Base-by-base conservation (phyloP, 2,888 invertebrate genomes). In the Arge pagana region DNA sequence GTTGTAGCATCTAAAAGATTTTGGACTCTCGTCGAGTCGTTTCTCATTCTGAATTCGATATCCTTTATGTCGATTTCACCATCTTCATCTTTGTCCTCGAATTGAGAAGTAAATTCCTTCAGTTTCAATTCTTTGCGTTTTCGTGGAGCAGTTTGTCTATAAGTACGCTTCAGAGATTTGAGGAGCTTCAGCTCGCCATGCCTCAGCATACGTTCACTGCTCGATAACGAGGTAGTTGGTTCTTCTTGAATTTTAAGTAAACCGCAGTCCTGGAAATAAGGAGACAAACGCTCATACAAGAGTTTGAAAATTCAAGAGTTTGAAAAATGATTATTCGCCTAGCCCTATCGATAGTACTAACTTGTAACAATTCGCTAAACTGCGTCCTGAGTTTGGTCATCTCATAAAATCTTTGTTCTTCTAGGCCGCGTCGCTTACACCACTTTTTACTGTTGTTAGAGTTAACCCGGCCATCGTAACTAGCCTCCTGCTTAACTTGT, bases 341-440 rank as follows among this genome's bases (percentile, higher is more conserved):
- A n/a, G n/a, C n/a, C n/a, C n/a, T n/a, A n/a, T n/a, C n/a, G n/a
- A n/a, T 7, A 19, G 10, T 43, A 52, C 63, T 53, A 45, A 87
- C 90, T 79, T 86, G 85, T 10, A 96, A 79, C 53, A 96, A 82
- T 50, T 89, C 87, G 68, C 89, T 84, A 65, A 96, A 90, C 76
- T 99, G 99, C 18, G 88, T 84, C 26, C 95, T 83, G 4, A 99
- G 79, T 79, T 98, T 98, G 0, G 92, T 93, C 67, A 96, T 89
- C 78, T 99, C 99, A 70, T 97, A 99, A 67, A 99, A 89, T 16
- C 99, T 80, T 75, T 99, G 97, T 72, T 99, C 98, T 76, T 99
- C 98, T 5, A 99, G 81, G 0, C 96, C 96, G 52, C 95, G 81
- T 51, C 90, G 83, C 58, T 85, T 85, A 63, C 96, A 94, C 98